Conservation (phyloP, 2,797 vertebrate species). For the Lacerta viridis region DNA sequence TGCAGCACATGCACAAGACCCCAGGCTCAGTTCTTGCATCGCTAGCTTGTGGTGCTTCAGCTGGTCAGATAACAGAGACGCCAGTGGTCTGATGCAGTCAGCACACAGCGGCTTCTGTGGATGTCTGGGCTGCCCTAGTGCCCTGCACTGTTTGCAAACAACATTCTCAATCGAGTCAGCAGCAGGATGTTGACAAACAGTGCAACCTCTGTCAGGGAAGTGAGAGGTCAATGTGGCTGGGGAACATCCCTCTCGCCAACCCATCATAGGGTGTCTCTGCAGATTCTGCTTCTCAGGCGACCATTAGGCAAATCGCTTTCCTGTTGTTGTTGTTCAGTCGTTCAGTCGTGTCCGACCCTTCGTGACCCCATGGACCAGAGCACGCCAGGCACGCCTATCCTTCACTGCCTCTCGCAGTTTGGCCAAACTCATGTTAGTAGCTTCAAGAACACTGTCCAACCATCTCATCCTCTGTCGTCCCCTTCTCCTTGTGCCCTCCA, state of each 20-base stretch:
- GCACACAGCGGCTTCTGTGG: background rate
- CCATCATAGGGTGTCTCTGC: background rate
- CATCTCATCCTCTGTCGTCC: too few species aligned
- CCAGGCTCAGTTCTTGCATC: background rate
- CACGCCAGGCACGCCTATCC: too few species aligned
- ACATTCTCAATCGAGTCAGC: background rate
- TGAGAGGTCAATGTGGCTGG: background rate
- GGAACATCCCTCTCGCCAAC: background rate
- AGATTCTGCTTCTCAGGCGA: background rate
- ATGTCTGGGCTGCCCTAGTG: background rate
- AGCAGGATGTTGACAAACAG: background rate
- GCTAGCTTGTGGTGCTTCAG: background rate
- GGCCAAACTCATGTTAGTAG: too few species aligned
- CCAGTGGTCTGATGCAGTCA: background rate
- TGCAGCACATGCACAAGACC: background rate
- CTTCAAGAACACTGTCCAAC: too few species aligned
- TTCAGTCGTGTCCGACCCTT: too few species aligned
- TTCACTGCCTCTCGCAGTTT: too few species aligned
- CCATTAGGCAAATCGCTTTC: background rate
- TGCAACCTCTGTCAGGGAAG: background rate
- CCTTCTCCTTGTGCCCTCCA: too few species aligned
- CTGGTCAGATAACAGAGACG: background rate
- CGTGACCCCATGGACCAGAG: too few species aligned
- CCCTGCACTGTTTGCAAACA: background rate
- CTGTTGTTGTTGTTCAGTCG: too few species aligned